These are phyloP conservation scores for Amphibalanus amphitrite DNA, from an alignment of 1,140 invertebrate genomes.

Conservation along the genomic window DNA sequence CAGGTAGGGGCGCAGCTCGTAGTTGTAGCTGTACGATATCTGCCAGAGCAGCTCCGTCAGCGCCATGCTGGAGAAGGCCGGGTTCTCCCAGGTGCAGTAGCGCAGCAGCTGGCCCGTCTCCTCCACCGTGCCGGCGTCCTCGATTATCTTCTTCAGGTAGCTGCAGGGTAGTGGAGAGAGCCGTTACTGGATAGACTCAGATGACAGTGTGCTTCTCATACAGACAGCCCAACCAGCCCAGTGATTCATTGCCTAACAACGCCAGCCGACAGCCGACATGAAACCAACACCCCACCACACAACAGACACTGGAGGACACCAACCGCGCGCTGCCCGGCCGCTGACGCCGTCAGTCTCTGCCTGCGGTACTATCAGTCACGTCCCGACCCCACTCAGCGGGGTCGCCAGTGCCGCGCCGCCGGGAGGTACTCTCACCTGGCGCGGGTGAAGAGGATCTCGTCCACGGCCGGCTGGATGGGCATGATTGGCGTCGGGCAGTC, in stretches of 20 bases:
- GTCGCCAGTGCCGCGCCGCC: not conserved
- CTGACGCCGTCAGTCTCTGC: too few species aligned
- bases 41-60: slow-evolving; percentile 82
- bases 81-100: slow-evolving; percentile 93
- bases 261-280: not conserved
- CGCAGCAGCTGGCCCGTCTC: slow-evolving; percentile 74
- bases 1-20: slow-evolving; percentile 79
- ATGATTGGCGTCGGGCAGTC: slow-evolving; percentile 46
- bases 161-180: slow-evolving; percentile 14
- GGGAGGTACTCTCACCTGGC: slow-evolving; percentile 37
- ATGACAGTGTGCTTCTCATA: too few species aligned
- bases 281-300: too few species aligned
- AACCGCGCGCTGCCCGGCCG: too few species aligned
- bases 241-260: too few species aligned
- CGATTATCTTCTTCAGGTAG: slow-evolving; percentile 89
- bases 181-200: too few species aligned
- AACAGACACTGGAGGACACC: too few species aligned
- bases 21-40: slow-evolving; percentile 81
- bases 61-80: slow-evolving; percentile 70
- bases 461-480: slow-evolving; percentile 52
- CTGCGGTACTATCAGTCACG: too few species aligned
- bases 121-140: slow-evolving; percentile 78
- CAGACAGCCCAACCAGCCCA: too few species aligned
- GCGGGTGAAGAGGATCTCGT: slow-evolving; percentile 61
- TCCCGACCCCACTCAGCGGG: not conserved